Evolutionary conservation across 2,113 vertebrate genomes (phyloP).

Genomic region (Colistium nudipinnis): DNA sequence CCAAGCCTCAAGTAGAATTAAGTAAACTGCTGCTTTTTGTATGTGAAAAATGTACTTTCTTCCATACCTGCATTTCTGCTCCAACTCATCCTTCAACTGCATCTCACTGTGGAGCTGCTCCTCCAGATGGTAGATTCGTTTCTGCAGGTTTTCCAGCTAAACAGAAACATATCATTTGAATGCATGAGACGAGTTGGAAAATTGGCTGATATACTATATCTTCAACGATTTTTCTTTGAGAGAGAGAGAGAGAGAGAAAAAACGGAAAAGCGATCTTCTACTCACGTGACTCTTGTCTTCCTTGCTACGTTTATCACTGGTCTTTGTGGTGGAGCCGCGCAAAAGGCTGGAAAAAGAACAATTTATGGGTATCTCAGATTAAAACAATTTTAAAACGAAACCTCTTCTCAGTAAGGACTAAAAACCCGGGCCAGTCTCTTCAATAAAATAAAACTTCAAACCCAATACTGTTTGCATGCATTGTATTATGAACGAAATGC

Average conservation of each 20-base stretch:
- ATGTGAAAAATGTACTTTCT: not conserved
- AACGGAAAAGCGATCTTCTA: conserved; percentile 18
- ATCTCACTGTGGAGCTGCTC: conserved; percentile 97
- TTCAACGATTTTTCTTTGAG: not conserved
- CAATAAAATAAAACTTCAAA: not conserved
- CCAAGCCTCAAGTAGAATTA: conserved; percentile 2
- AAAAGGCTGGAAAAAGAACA: conserved; percentile 57
- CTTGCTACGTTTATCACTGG: conserved; percentile 89
- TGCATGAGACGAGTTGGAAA: not conserved
- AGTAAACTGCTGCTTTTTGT: not conserved
- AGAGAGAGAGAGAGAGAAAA: too few species aligned
- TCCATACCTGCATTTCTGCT: conserved; percentile 96
- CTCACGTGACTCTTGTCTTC: conserved; percentile 95
- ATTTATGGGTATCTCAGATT: not conserved
- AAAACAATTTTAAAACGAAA: not conserved
- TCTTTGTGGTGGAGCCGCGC: conserved; percentile 78
- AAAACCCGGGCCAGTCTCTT: not conserved
- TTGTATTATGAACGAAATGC: not conserved
- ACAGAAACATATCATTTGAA: conserved; percentile 43
- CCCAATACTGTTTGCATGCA: not conserved
- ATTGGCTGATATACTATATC: not conserved
- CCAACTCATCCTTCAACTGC: conserved; percentile 97
- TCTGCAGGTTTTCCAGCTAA: conserved; percentile 96
- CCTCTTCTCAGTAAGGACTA: not conserved
- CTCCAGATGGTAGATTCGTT: conserved; percentile 94